Conservation (phyloP, 2,888 invertebrate species). For the Drosophila birchii region DNA sequence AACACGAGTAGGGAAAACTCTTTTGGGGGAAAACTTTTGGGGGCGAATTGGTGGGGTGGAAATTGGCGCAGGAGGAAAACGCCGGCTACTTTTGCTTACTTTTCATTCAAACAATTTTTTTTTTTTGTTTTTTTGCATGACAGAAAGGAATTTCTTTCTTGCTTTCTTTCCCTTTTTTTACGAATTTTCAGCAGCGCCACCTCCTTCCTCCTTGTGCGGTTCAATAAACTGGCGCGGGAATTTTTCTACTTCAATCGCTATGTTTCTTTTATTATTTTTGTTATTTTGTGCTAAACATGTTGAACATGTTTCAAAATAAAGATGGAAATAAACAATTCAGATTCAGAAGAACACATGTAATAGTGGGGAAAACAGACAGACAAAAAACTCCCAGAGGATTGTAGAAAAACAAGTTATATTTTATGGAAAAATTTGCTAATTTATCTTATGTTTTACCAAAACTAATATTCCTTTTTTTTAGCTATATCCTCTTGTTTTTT, state of each 20-base stretch:
- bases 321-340: neutral
- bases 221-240: conserved; percentile 77
- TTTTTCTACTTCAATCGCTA: conserved; percentile 65
- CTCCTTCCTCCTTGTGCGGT: conserved; percentile 43
- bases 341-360: neutral
- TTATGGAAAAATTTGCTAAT: neutral
- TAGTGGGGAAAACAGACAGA: neutral
- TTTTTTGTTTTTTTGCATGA: conserved; percentile 56
- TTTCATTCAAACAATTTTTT: conserved; percentile 78
- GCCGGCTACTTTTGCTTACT: conserved; percentile 74
- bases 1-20: conserved; percentile 17
- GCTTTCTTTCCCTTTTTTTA: neutral
- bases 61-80: conserved; percentile 15
- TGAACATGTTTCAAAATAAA: conserved; percentile 56
- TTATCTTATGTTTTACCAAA: no score
- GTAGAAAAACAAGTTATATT: no score
- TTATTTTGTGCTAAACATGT: conserved; percentile 56
- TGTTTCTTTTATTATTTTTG: conserved; percentile 45
- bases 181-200: neutral
- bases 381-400: neutral
- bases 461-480: neutral
- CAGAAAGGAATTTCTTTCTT: conserved; percentile 35
- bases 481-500: neutral
- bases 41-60: conserved; percentile 13
- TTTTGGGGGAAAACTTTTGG: conserved; percentile 19